Evolutionary conservation across 2,797 vertebrate genomes (phyloP), one percentile per base, ranked within the genome.

Genomic region (Phoebastria nigripes): DNA sequence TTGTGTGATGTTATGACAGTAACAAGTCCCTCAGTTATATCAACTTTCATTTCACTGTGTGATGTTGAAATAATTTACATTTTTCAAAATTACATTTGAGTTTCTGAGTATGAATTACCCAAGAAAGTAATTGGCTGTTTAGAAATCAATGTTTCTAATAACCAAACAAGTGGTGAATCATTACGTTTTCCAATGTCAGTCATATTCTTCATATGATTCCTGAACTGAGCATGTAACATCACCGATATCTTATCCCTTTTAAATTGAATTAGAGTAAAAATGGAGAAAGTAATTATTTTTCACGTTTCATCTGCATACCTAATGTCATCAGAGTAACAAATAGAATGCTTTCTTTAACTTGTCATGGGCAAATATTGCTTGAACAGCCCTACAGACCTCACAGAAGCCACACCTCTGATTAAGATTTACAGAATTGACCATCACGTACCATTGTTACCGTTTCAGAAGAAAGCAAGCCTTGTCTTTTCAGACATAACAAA

Each of bases 111-210:
- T 59, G 62, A 87, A 85, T 67, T 90, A 77, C 72, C 62, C 41
- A 73, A 84, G 74, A 94, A 97, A 95, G 88, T 89, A 94, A 95
- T 87, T 88, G 89, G 42, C 78, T 97, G 78, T 94, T 96, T 93
- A 83, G 80, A 94, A 97, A 95, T 94, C 39, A 26, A 85, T 81
- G 49, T 77, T 90, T 95, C 91, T 95, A 94, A 96, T 96, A 97
- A 93, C 29, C 10, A 70, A 93, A 63, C 82, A 89, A 95, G 67
- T 83, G n/a, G 89, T 73, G 65, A 94, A 94, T 90, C 20, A 66
- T 89, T 96, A 96, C 18, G 85, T 87, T 93, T 94, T 80, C 82
- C 62, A 78, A 17, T 8, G 13, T 85, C 91, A 58, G 49, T 95
- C 90, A 87, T 66, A 51, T 73, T 79, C 24, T 93, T 94, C 42